Base-by-base conservation (phyloP, 1,140 invertebrate genomes). In the Leptinotarsa undecemlineata region DNA sequence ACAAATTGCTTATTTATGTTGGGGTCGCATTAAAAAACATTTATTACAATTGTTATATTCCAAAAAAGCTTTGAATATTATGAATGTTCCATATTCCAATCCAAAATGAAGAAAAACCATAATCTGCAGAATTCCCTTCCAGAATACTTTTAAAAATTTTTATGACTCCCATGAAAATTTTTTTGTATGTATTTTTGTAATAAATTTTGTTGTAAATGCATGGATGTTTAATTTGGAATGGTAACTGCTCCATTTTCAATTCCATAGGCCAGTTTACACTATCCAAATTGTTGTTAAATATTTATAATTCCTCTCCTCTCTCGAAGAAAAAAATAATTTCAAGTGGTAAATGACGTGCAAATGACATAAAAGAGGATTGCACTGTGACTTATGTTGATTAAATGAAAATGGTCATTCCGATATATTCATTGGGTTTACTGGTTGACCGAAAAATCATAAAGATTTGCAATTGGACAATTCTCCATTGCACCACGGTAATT, bases 181-280 rank as follows among this genome's bases (percentile, higher is more conserved):
- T 68, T 68, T 47, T 68, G 66, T 68, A 68, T 68, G 66, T 42
- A 68, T 68, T 68, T 68, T 68, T 68, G 66, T 68, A 68, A 68
- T 68, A 68, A 68, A 68, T 68, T 68, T 13, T 68, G 66, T 68
- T 68, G 23, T 26, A 42, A 33, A 33, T 68, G 66, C 66, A 68
- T 68, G 66, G 66, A 68, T 68, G 66, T 68, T 68, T 68, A 68
- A 68, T 68, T 68, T 66, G 26, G 51, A 57, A 57, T 57, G 51
- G 51, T 57, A 17, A 57, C n/a, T 57, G 51, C 15, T 57, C 51
- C 51, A 17, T 6, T 57, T 19, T 57, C 51, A 15, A 19, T 15
- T 57, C 51, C n/a, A 57, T 17, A 57, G 51, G 51, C n/a, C 51
- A 57, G 51, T 57, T 57, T 19, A 57, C 51, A 57, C 51, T 15